phyloP scores from a whole-genome alignment of 2,888 invertebrate genomes.

The Dendrolimus pini region DNA sequence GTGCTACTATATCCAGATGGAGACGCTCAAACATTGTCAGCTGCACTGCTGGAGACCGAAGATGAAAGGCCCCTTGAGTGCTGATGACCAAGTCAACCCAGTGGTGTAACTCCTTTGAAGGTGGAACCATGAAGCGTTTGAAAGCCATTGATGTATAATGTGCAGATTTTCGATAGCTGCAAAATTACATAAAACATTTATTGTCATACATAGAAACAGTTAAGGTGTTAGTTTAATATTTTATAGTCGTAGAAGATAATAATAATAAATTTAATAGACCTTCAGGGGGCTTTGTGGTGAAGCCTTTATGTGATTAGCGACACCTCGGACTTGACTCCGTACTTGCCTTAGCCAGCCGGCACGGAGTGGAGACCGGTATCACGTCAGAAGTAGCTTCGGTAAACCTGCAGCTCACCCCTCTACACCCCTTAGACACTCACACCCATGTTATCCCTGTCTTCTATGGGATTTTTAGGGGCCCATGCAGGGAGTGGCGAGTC shows the following conservation, averaged over 20 bases:
- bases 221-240: slow-evolving; percentile 7
- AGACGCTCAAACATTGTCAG: slow-evolving; percentile 26
- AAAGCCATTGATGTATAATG: slow-evolving; percentile 26
- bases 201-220: slow-evolving; percentile 6
- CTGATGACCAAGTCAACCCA: slow-evolving; percentile 32
- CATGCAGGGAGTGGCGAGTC: no score
- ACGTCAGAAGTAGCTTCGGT: no score
- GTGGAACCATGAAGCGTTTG: slow-evolving; percentile 19
- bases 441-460: no score
- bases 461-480: no score
- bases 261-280: neutral
- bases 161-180: slow-evolving; percentile 31
- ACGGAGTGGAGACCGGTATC: no score
- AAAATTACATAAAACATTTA: slow-evolving; percentile 1
- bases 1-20: slow-evolving; percentile 29
- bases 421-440: no score
- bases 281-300: no score
- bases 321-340: no score
- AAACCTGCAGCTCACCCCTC: no score
- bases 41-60: slow-evolving; percentile 32
- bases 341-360: no score
- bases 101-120: slow-evolving; percentile 28
- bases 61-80: slow-evolving; percentile 28
- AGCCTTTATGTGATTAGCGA: no score
- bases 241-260: slow-evolving; percentile 1